Percentiles rank a stretch among this genome's conserved stretches.
These are phyloP conservation scores for Ephestia elutella DNA, from an alignment of 1,140 invertebrate genomes.

Conservation along the genomic window DNA sequence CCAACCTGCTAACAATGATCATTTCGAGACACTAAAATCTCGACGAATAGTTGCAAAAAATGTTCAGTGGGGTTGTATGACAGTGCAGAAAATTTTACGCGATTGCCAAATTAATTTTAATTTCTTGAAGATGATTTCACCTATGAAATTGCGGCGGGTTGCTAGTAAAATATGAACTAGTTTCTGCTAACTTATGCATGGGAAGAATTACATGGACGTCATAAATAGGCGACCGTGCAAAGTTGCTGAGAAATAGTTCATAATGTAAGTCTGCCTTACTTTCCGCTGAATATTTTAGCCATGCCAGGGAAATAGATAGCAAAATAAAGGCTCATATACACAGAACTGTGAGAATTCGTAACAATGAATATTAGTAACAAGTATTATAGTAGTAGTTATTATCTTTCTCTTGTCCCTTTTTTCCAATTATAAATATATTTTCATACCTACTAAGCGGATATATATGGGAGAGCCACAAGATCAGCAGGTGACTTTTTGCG, in stretches of 20 bases:
- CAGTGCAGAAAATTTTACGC: no score
- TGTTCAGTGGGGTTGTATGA: no score
- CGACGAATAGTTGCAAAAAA: background rate
- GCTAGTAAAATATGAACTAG: background rate
- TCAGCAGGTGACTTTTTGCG: no score
- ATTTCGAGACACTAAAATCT: no score
- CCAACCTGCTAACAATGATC: constrained; percentile 6
- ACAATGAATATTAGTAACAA: no score
- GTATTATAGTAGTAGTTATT: no score
- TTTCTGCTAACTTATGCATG: background rate
- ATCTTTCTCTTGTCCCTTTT: no score
- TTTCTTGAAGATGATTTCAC: background rate
- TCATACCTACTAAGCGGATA: no score
- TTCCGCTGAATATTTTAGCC: constrained; percentile 46
- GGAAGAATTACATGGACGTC: background rate
- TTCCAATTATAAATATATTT: no score
- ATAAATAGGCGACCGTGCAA: constrained; percentile 7
- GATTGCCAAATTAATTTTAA: no score
- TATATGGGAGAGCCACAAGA: no score
- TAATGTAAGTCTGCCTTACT: constrained; percentile 34
- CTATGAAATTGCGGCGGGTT: background rate
- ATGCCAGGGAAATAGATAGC: constrained; percentile 28
- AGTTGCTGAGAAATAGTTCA: constrained; percentile 46
- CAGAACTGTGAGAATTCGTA: background rate
- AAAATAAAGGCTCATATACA: background rate